Evolutionary conservation across 2,113 vertebrate species (phyloP).

Genomic region (Gymnocephalus cernua): DNA sequence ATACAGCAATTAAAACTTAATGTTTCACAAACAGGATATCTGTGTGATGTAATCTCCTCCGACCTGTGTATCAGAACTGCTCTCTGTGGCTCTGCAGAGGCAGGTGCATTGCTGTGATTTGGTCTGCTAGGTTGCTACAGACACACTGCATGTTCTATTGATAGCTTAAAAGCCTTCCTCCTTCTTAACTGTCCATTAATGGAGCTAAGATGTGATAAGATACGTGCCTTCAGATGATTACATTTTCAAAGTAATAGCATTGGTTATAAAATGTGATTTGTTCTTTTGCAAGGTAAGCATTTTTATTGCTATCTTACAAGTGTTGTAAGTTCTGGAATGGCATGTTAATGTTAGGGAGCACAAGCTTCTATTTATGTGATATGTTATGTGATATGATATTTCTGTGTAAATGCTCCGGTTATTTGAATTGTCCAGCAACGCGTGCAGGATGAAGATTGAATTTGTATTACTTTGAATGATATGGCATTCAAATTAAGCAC

Average conservation of each 20-base stretch:
- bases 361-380: too few relatives aligned
- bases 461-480: conserved; percentile 19
- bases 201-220: conserved; percentile 46
- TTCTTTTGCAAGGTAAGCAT: conserved; percentile 69
- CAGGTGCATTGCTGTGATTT: conserved; percentile 77
- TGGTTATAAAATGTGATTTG: conserved; percentile 65
- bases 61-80: conserved; percentile 40
- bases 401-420: conserved; percentile 9
- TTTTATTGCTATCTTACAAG: conserved; percentile 40
- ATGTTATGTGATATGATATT: too few relatives aligned
- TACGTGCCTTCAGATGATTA: conserved; percentile 40
- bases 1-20: conserved; percentile 16
- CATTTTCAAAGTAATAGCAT: conserved; percentile 36
- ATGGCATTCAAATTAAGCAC: conserved; percentile 30
- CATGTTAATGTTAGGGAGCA: conserved; percentile 7
- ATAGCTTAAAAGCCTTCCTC: conserved; percentile 43
- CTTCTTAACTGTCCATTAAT: conserved; percentile 50
- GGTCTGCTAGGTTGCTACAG: conserved; percentile 62
- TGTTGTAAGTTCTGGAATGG: conserved; percentile 15
- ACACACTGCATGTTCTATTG: conserved; percentile 51
- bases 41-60: conserved; percentile 59
- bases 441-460: neutral
- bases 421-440: neutral
- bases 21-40: conserved; percentile 29
- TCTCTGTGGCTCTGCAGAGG: conserved; percentile 75